These are phyloP conservation scores for Taphrorychus bicolor DNA, from an alignment of 2,888 invertebrate species.

Conservation along the genomic window DNA sequence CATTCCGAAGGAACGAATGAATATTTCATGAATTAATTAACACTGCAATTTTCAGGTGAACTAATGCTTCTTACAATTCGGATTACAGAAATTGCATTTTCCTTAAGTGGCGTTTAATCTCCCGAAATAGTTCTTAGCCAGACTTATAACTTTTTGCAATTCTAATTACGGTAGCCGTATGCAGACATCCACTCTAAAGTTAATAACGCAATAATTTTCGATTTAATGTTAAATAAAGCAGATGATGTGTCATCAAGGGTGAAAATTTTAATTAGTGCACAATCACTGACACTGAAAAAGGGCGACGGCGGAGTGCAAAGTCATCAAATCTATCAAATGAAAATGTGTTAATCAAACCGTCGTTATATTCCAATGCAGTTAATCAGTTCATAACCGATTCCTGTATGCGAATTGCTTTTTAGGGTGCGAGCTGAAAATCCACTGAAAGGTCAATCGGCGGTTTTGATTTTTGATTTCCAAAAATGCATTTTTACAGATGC, in stretches of 20 bases:
- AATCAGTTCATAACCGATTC: conserved; percentile 25
- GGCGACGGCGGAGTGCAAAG: background rate
- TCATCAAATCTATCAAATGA: conserved; percentile 16
- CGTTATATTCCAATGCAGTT: conserved; percentile 19
- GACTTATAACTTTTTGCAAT: background rate
- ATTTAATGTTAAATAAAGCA: background rate
- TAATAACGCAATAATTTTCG: too few species aligned
- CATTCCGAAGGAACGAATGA: conserved; percentile 44
- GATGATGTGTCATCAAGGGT: too few species aligned
- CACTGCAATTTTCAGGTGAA: conserved; percentile 26
- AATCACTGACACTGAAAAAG: background rate
- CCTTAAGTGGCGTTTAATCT: background rate
- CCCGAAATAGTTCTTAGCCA: background rate
- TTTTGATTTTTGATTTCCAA: background rate
- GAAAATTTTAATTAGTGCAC: background rate
- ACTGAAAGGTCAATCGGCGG: background rate
- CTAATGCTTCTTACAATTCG: conserved; percentile 12
- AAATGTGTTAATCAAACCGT: conserved; percentile 25
- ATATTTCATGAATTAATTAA: conserved; percentile 45
- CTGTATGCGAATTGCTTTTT: conserved; percentile 15
- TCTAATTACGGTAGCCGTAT: background rate
- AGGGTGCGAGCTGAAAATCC: conserved; percentile 2
- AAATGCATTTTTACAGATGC: background rate
- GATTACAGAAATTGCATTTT: conserved; percentile 9
- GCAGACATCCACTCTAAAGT: background rate